These are phyloP conservation scores for Lysandra bellargus DNA, from an alignment of 2,888 invertebrate genomes.

Conservation along the genomic window DNA sequence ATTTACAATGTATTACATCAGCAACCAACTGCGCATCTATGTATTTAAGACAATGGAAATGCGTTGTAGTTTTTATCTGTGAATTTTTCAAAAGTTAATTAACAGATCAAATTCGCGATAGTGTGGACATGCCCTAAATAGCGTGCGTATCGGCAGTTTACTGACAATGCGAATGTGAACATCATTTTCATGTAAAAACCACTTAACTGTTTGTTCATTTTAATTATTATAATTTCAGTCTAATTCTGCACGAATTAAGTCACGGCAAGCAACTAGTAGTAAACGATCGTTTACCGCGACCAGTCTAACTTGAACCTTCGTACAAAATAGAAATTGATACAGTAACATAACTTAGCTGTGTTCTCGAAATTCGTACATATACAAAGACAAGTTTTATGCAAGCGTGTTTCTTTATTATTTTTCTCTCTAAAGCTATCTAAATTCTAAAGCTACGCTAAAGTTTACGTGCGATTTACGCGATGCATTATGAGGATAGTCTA, in stretches of 20 bases:
- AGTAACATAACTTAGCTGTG: neutral
- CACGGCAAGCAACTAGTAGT: neutral
- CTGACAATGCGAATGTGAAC: conserved; percentile 57
- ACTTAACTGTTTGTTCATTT: conserved; percentile 35
- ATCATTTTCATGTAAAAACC: conserved; percentile 32
- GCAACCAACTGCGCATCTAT: conserved; percentile 7
- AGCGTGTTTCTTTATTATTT: too few species aligned
- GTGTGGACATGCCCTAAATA: conserved; percentile 44
- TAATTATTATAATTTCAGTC: conserved; percentile 7
- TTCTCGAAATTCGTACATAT: neutral
- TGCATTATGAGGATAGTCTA: too few species aligned
- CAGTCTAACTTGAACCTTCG: neutral
- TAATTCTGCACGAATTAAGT: neutral
- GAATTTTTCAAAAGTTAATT: conserved; percentile 35
- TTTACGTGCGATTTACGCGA: too few species aligned
- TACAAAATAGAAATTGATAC: neutral
- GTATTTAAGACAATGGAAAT: conserved; percentile 9
- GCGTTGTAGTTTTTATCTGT: conserved; percentile 18
- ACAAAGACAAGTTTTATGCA: too few species aligned
- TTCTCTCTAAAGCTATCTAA: neutral
- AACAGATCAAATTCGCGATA: conserved; percentile 42
- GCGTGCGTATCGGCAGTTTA: conserved; percentile 61
- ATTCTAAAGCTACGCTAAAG: too few species aligned
- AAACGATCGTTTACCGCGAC: neutral
- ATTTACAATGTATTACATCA: conserved; percentile 10